Evolutionary conservation across 2,113 vertebrate species (phyloP).

Genomic region (Python bivittatus): DNA sequence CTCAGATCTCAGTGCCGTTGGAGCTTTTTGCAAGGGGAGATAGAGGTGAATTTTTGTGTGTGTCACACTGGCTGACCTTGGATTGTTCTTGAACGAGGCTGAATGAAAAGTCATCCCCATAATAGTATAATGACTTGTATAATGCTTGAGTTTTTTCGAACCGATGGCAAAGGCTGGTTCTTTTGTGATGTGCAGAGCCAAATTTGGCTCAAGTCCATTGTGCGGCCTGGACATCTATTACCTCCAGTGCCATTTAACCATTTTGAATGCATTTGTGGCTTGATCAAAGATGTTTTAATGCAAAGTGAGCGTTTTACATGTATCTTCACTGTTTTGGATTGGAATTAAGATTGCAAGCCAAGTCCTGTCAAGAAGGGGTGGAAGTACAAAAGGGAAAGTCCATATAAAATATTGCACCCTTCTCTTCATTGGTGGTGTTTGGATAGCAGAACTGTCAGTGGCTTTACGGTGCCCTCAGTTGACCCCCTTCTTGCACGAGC

Average conservation of each 20-base stretch:
- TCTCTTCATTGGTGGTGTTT: neutral
- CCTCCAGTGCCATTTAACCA: neutral
- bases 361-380: neutral
- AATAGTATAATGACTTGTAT: no score
- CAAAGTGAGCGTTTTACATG: no score
- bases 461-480: neutral
- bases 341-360: no score
- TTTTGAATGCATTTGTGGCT: neutral
- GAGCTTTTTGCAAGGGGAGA: rapidly evolving
- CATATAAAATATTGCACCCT: neutral
- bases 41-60: rapidly evolving
- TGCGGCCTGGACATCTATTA: neutral
- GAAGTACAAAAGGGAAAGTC: neutral
- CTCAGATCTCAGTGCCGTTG: rapidly evolving
- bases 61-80: neutral
- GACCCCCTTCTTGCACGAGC: no score
- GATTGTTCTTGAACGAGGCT: neutral
- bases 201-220: no score
- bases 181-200: neutral
- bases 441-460: neutral
- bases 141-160: no score
- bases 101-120: neutral
- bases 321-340: neutral
- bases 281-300: neutral
- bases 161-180: no score